phyloP scores from a whole-genome alignment of 2,888 invertebrate species.

The Trypoxylon attenuatum region DNA sequence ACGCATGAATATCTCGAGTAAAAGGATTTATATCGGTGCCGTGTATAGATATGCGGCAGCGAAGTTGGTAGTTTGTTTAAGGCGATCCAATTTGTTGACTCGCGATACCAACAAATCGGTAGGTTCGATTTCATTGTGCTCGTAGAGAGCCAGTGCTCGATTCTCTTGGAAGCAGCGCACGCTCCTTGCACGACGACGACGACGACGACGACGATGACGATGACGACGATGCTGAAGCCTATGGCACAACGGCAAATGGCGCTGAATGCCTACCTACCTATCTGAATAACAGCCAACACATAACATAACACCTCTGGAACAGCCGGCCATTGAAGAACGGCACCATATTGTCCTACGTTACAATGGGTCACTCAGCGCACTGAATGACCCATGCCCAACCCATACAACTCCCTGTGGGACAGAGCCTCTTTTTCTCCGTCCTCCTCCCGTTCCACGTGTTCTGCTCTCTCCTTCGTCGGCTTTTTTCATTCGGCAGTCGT shows the following conservation, averaged over 20 bases:
- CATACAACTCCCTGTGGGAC: conserved; percentile 57
- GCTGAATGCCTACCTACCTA: conserved; percentile 60
- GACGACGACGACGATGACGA: background rate
- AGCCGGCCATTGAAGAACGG: conserved; percentile 66
- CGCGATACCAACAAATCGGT: conserved; percentile 42
- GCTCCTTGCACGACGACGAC: conserved; percentile 37
- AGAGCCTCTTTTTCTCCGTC: conserved; percentile 55
- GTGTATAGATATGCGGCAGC: background rate
- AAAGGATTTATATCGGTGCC: conserved; percentile 15
- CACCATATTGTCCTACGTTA: conserved; percentile 67
- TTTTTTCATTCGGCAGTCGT: conserved; percentile 30
- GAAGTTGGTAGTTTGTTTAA: conserved; percentile 47
- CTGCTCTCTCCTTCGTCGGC: conserved; percentile 18
- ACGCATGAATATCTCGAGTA: conserved; percentile 43
- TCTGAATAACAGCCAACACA: conserved; percentile 68
- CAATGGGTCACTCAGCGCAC: conserved; percentile 69
- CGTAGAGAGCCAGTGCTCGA: conserved; percentile 31
- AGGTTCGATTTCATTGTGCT: conserved; percentile 27
- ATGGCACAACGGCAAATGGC: conserved; percentile 46
- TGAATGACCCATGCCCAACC: conserved; percentile 64
- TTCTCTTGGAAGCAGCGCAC: conserved; percentile 48
- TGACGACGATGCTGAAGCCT: conserved; percentile 14
- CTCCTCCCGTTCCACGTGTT: conserved; percentile 43
- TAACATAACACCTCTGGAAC: conserved; percentile 70
- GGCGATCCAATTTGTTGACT: conserved; percentile 55